A percentile compares a stretch with the other conserved stretches of the same genome.
Evolutionary conservation across 2,113 vertebrate species (phyloP).

Genomic region (Polyodon spathula): DNA sequence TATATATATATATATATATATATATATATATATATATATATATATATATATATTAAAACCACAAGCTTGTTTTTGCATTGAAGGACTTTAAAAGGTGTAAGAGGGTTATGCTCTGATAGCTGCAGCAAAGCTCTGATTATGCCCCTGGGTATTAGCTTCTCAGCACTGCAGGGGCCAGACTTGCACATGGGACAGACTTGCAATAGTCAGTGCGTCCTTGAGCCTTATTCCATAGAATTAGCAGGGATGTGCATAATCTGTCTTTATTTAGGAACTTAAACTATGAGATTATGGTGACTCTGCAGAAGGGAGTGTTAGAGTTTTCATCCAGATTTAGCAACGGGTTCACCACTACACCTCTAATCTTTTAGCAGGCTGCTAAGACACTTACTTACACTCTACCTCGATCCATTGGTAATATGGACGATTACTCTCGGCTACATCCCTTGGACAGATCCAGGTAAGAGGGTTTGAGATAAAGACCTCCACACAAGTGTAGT

Average conservation of each 20-base stretch:
- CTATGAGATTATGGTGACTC: constrained; percentile 12
- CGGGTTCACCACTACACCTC: background rate
- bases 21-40: background rate
- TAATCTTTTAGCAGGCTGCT: background rate
- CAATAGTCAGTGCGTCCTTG: background rate
- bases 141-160: constrained; percentile 14
- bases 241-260: constrained; percentile 20
- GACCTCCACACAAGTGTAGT: constrained; percentile 20
- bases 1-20: background rate
- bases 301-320: too few species aligned
- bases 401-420: constrained; percentile 30
- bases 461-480: constrained; percentile 25
- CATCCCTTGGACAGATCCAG: constrained; percentile 27
- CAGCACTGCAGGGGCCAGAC: constrained; percentile 16
- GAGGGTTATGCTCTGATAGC: constrained; percentile 24
- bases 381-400: background rate
- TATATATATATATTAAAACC: background rate
- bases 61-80: too few species aligned
- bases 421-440: constrained; percentile 15
- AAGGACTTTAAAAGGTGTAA: constrained; percentile 22
- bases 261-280: constrained; percentile 26
- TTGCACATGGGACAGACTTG: constrained; percentile 9
- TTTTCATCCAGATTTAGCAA: constrained; percentile 8
- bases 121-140: constrained; percentile 18
- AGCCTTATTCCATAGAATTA: constrained; percentile 23